Base-by-base conservation (phyloP, 2,113 vertebrate genomes). In the Phylloscopus trochilus region DNA sequence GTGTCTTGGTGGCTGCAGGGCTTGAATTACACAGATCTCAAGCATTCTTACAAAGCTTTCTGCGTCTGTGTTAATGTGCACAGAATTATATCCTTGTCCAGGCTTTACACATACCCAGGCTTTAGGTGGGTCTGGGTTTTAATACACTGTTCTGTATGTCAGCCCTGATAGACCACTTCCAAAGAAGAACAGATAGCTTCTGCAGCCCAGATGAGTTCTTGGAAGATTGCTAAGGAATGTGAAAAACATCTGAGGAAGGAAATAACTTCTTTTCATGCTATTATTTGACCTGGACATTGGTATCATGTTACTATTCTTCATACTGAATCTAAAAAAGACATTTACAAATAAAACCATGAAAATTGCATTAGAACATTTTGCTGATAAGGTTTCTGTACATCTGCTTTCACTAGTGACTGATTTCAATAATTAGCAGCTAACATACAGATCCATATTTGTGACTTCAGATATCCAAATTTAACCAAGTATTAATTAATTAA, bases 401-500 rank as follows among this genome's bases (percentile, higher is more conserved):
- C 70, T 90, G 35, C n/a, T 96, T 96, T 88, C 64, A 84, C 64
- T 92, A 37, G 51, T 86, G 73, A 82, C 73, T 86, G 72, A 91
- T 87, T 89, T 79, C 56, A 94, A 5, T 87, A 94, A 92, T 94
- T 91, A 92, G 58, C 21, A 73, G 77, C 55, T 85, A 92, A 75
- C 43, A 39, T 59, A 27, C 52, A 66, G 46, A 87, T 91, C 70
- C 55, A 14, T 89, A 68, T 91, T 94, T 76, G 39, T 93, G 70
- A 77, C 81, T 83, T 94, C 81, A 93, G 80, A 76, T 93, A 89
- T 56, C 72, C 2, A 0, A 90, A 55, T 94, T 96, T 95, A 94
- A 92, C 35, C 53, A 83, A 91, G 86, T 75, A 85, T 80, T 91
- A 91, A 95, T 90, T 86, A 90, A 93, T 95, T 91, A 17, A 80